Conservation (phyloP, 2,113 vertebrate genomes). For the Phocoena phocoena region DNA sequence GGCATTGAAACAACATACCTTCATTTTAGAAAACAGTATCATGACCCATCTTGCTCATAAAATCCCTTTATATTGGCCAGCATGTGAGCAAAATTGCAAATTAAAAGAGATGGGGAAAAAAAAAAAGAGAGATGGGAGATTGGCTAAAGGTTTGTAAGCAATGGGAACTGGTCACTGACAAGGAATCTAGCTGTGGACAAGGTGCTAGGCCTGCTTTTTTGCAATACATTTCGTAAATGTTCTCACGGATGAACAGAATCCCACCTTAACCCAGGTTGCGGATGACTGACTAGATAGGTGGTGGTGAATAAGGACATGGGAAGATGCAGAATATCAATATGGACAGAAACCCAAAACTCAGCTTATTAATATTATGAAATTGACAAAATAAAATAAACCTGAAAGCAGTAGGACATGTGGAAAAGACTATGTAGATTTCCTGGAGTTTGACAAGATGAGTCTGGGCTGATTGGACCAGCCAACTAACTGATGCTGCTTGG, state of each 20-base stretch:
- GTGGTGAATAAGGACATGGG: background rate
- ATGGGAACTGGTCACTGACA: constrained; percentile 16
- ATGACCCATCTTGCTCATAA: constrained; percentile 42
- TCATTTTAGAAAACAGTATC: constrained; percentile 54
- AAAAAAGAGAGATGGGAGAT: background rate
- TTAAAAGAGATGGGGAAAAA: background rate
- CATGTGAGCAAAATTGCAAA: constrained; percentile 45
- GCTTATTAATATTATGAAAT: background rate
- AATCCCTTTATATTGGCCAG: constrained; percentile 49
- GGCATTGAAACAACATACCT: constrained; percentile 29
- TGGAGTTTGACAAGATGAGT: background rate
- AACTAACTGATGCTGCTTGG: background rate
- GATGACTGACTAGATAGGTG: background rate
- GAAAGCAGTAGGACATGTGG: background rate
- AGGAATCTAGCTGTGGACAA: constrained; percentile 44
- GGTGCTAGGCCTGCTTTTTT: constrained; percentile 3
- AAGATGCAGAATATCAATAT: background rate
- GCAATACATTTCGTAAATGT: background rate
- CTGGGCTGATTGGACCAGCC: background rate
- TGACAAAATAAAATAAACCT: background rate
- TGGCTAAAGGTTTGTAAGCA: constrained; percentile 53
- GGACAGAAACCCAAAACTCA: background rate
- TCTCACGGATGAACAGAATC: constrained; percentile 10
- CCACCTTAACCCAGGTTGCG: background rate
- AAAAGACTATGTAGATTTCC: background rate